A percentile compares a stretch with the other conserved stretches of the same genome.
phyloP scores from a whole-genome alignment of 1,140 invertebrate species.

The Pararge aegeria region DNA sequence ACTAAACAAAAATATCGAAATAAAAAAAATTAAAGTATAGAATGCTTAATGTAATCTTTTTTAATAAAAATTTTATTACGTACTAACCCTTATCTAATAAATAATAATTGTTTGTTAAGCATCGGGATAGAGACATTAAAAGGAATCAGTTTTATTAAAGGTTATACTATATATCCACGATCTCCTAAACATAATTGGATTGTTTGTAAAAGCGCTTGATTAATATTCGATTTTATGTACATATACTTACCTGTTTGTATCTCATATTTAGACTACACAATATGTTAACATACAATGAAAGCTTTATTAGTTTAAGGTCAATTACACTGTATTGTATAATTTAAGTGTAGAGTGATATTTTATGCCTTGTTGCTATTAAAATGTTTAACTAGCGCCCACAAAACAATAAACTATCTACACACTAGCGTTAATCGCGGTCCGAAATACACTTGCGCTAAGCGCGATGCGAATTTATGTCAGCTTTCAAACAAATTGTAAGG shows the following conservation, averaged over 20 bases:
- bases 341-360: conserved; percentile 9
- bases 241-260: conserved; percentile 37
- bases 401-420: not conserved
- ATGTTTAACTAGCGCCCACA: not conserved
- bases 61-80: no score
- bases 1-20: not conserved
- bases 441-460: no score
- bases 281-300: conserved; percentile 57
- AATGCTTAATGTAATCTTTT: no score
- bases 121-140: no score
- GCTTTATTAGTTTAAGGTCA: conserved; percentile 68
- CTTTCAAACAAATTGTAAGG: no score
- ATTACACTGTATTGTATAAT: conserved; percentile 14
- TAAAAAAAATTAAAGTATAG: no score
- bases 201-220: conserved; percentile 15
- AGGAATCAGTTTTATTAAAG: no score
- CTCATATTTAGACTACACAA: conserved; percentile 35
- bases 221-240: conserved; percentile 28
- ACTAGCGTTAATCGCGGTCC: no score
- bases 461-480: no score
- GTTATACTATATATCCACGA: conserved; percentile 9
- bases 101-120: no score
- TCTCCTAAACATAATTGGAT: conserved; percentile 15
- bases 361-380: conserved; percentile 3
- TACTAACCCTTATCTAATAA: no score